phyloP scores from a whole-genome alignment of 2,113 vertebrate species.

The Arothron firmamentum region DNA sequence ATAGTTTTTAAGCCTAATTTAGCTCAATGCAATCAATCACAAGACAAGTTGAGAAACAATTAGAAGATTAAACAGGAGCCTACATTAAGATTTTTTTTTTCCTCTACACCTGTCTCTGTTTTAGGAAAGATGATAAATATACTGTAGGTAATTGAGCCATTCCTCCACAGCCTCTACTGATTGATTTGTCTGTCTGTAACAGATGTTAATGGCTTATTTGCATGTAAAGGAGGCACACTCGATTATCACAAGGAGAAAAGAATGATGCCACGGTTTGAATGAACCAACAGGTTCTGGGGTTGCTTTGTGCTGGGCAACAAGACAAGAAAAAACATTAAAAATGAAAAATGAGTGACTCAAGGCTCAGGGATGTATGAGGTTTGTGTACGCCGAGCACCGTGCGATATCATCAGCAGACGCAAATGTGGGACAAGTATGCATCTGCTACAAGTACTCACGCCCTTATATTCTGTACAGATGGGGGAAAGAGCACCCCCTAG shows the following conservation, averaged over 20 bases:
- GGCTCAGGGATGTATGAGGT: no score
- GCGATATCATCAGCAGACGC: no score
- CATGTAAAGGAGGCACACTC: background rate
- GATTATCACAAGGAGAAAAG: slow-evolving; percentile 22
- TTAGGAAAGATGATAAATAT: slow-evolving; percentile 26
- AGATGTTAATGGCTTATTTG: no score
- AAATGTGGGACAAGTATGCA: no score
- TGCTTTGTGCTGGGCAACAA: slow-evolving; percentile 23
- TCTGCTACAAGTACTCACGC: no score
- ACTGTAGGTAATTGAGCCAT: slow-evolving; percentile 19
- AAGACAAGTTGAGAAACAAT: slow-evolving; percentile 11
- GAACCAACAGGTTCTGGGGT: slow-evolving; percentile 34
- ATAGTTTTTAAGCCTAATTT: slow-evolving; percentile 9
- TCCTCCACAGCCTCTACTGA: background rate
- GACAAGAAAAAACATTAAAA: slow-evolving; percentile 2
- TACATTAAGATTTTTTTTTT: slow-evolving; percentile 15
- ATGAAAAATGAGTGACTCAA: no score
- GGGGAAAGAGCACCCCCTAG: no score
- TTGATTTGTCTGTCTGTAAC: no score
- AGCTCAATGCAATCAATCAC: slow-evolving; percentile 23
- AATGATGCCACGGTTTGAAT: slow-evolving; percentile 30
- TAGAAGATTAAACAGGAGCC: slow-evolving; percentile 14
- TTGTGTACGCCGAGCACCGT: no score
- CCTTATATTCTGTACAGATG: no score
- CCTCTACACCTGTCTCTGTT: slow-evolving; percentile 5